Evolutionary conservation across 2,888 invertebrate species (phyloP), one percentile per base, ranked within the genome.

Genomic region (Diaprepes abbreviatus): DNA sequence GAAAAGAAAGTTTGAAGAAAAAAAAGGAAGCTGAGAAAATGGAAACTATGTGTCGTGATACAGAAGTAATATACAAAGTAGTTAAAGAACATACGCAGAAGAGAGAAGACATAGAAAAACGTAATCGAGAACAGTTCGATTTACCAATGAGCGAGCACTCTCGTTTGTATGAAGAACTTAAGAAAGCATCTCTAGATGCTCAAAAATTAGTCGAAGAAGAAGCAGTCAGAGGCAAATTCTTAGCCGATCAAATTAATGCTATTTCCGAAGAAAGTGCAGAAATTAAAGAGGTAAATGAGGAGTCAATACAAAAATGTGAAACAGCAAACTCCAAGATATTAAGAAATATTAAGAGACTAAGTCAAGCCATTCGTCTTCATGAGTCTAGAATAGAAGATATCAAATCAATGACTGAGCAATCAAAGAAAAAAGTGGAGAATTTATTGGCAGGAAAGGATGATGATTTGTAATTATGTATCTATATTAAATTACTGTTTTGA

Each of bases 161-260:
- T 0, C 74, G 77, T 66, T 52, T 83, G 21, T 84, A 84, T 70
- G 82, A 83, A 40, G 78, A 82, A 63, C 79, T 84, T 77, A 78
- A 79, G 50, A 75, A 70, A 3, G 80, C 83, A 2, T 74, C 84
- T 6, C 74, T 77, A 40, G 83, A 83, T 59, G 82, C 82, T 3
- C 83, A 84, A 59, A 79, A 77, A 66, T 75, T 77, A 55, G 83
- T 84, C 3, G 84, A 84, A 74, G 80, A 82, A 60, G 84, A 85
- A 70, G 82, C 83, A 0, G 79, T 79, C 21, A 76, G 78, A 16
- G 84, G 84, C 1, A 82, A 81, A 65, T 75, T 78, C 60, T 74
- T 85, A 21, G 81, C 82, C 0, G 80, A 79, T 16, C 79, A 84
- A 76, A 83, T 84, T 12, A 83, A 83, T 63, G 76, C 74, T 4